phyloP scores from a whole-genome alignment of 2,888 invertebrate species.

The Ophraella communa region DNA sequence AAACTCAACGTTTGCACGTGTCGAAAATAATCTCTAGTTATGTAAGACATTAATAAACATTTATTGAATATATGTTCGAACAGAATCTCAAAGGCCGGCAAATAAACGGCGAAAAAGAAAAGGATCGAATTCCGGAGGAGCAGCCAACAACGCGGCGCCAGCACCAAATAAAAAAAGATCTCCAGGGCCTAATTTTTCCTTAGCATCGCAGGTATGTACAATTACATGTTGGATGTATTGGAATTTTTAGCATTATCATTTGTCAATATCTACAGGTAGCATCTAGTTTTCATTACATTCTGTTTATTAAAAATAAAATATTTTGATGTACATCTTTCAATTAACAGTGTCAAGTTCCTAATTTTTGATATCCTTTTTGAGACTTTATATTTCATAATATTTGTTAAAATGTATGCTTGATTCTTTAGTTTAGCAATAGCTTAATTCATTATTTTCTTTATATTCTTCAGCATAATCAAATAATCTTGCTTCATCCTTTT shows the following conservation, averaged over 20 bases:
- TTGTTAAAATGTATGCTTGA: too few species aligned
- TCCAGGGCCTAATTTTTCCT: constrained; percentile 94
- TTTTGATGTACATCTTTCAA: too few species aligned
- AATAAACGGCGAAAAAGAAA: constrained; percentile 97
- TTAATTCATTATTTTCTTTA: too few species aligned
- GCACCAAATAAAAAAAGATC: constrained; percentile 94
- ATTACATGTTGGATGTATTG: too few species aligned
- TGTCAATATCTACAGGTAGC: not conserved
- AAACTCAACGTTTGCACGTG: constrained; percentile 35
- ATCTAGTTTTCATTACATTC: too few species aligned
- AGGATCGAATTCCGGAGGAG: constrained; percentile 86
- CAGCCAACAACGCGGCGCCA: constrained; percentile 81
- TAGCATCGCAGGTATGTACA: constrained; percentile 84
- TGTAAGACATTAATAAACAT: constrained; percentile 12
- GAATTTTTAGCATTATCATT: not conserved
- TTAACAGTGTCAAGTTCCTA: too few species aligned
- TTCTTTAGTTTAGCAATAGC: too few species aligned
- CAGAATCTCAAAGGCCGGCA: constrained; percentile 92
- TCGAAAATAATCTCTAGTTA: constrained; percentile 4
- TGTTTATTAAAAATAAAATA: too few species aligned
- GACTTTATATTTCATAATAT: too few species aligned
- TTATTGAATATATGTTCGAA: constrained; percentile 36
- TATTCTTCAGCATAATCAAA: too few species aligned
- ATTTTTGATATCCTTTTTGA: too few species aligned
- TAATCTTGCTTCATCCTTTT: too few species aligned